Percentiles rank a stretch among this genome's conserved stretches.
These are phyloP conservation scores for Siniperca scherzeri DNA, from an alignment of 2,797 vertebrate species.

Conservation along the genomic window DNA sequence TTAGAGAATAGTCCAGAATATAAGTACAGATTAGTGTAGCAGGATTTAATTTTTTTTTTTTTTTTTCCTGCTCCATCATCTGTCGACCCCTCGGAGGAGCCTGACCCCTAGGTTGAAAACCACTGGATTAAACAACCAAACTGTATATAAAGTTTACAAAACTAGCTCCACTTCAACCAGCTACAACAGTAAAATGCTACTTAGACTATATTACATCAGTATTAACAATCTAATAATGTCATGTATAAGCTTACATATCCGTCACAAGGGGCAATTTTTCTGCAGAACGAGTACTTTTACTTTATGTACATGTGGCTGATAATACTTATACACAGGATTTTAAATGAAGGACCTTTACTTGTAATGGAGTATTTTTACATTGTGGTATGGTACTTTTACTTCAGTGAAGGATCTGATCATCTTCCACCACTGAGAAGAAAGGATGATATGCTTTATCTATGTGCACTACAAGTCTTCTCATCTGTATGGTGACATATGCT, in stretches of 20 bases:
- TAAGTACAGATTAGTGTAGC: background rate
- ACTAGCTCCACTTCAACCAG: background rate
- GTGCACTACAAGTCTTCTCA: background rate
- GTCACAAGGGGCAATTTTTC: background rate
- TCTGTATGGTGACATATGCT: conserved; percentile 21
- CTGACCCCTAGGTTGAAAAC: background rate
- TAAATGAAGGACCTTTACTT: background rate
- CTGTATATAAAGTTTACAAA: background rate
- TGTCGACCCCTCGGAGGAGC: background rate
- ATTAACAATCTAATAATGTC: too few species aligned
- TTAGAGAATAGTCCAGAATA: too few species aligned
- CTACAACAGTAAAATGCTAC: background rate
- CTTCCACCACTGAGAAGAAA: background rate
- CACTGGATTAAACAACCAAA: background rate
- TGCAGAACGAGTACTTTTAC: background rate
- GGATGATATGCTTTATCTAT: background rate
- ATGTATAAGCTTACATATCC: too few species aligned
- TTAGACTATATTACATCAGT: background rate
- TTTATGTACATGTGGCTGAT: background rate
- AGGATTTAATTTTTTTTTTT: background rate
- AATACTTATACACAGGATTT: background rate
- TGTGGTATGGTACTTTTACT: too few species aligned
- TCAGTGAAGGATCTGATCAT: background rate
- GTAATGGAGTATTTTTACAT: background rate
- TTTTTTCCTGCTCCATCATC: background rate